Conservation (phyloP, 2,797 vertebrate species). For the Leptatherina wallacei region DNA sequence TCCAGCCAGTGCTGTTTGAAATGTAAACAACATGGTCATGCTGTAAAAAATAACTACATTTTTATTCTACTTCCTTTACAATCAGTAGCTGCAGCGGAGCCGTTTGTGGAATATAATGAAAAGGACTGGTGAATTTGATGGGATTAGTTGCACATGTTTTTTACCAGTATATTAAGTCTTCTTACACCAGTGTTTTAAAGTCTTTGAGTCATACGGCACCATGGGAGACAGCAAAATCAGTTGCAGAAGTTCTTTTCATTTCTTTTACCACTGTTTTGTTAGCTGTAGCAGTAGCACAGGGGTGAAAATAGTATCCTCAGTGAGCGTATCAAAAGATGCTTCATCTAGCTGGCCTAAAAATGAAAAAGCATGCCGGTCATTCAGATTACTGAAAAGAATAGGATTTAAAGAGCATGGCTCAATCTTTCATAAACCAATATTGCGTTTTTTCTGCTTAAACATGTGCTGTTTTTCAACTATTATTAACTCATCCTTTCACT, state of each 20-base stretch:
- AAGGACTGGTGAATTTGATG: constrained; percentile 1
- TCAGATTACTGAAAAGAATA: neutral
- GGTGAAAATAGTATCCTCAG: neutral
- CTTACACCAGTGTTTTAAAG: constrained; percentile 14
- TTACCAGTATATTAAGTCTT: constrained; percentile 17
- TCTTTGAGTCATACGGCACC: constrained; percentile 16
- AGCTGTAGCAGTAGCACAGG: neutral
- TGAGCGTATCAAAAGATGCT: neutral
- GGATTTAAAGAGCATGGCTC: neutral
- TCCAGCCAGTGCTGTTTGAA: neutral
- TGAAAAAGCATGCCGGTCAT: neutral
- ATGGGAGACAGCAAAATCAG: constrained; percentile 19
- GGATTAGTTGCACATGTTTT: constrained; percentile 32
- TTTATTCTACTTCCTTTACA: neutral
- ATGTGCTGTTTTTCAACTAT: neutral
- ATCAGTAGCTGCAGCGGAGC: neutral
- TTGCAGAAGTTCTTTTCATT: constrained; percentile 18
- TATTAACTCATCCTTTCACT: neutral
- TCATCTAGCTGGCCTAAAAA: neutral
- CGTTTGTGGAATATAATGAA: constrained; percentile 15
- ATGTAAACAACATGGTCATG: constrained; percentile 1
- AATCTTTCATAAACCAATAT: neutral
- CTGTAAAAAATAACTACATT: neutral
- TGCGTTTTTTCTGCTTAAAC: neutral
- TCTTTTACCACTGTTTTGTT: constrained; percentile 12